Evolutionary conservation across 1,140 invertebrate species (phyloP), one percentile per base, ranked within the genome.

Genomic region (Phocides pigmalion): DNA sequence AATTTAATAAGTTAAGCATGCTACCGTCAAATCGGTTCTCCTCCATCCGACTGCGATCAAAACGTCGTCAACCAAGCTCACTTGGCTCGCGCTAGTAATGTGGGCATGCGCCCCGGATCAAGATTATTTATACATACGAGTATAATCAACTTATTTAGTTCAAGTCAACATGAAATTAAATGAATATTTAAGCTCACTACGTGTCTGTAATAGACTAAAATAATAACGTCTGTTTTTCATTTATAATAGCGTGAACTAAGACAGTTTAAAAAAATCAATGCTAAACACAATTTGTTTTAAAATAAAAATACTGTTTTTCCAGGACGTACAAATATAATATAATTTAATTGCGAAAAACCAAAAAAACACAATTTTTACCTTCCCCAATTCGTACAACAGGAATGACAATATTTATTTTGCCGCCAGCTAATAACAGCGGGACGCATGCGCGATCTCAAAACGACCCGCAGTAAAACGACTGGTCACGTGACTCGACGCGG

Each of bases 401-500:
- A 61, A 69, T 73, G 63, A 71, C 70, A 79, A 76, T 81, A 83
- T 86, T 77, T 80, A 82, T 86, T 89, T 88, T 89, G 84, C 84
- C 87, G 87, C 87, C 87, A 86, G 70, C 68, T 64, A 72, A 69
- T 70, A 66, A 68, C 53, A 56, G 49, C 58, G 54, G 39, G 64
- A 73, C 89, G 89, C 90, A 90, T 87, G 82, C 86, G 78, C 74
- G 75, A 79, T 76, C 66, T 74, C 70, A 66, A 75, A 88, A 86
- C 84, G 87, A 90, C 86, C 88, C 81, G 84, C 84, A 92, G 87
- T 90, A 92, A 92, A 92, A 92, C 86, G 89, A 87, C 81, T 79
- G 88, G 87, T 92, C 91, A 92, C 91, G 91, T 92, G 91, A 92
- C 90, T 81, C 66, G 81, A 83, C 84, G 87, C 89, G 88, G 84